Evolutionary conservation across 2,797 vertebrate genomes (phyloP), one percentile per base, ranked within the genome.

Genomic region (Manis pentadactyla): DNA sequence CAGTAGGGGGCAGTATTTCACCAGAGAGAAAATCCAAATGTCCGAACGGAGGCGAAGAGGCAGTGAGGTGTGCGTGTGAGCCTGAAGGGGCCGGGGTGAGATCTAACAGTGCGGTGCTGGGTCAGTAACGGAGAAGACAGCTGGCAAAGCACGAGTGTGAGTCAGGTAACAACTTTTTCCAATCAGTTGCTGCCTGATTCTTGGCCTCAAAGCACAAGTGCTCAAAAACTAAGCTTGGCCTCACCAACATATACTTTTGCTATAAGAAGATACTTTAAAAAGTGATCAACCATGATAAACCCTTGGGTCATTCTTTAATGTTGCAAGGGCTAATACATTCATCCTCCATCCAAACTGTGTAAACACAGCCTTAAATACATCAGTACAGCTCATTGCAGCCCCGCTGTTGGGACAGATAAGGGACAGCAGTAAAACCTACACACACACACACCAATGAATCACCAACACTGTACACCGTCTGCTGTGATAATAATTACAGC

Each of bases 1-100:
- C 97, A 92, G 96, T 92, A 97, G 97, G 97, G 97, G 96, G 96
- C 96, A 92, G 86, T 83, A 86, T 96, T 87, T 92, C 87, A 46
- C 89, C 87, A 92, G 91, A 66, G 91, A 97, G 96, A 93, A 84
- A 93, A 46, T 73, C 69, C 63, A 27, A 15, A 18, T 23, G 53
- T 51, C 51, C 27, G 18, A 15, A 9, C 27, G 46, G 79, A 1
- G 12, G 19, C 7, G 6, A 46, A 37, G 61, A 84, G 49, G 19
- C n/a, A 8, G 21, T 0, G 6, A 15, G 11, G 39, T 42, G 29
- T 7, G 66, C 1, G 53, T 1, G 19, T 4, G 2, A 11, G 23
- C 31, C 19, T 37, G 46, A 46, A n/a, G 12, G 86, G 10, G 68
- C 46, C 46, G 10, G 18, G 18, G 31, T 8, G 23, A 34, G 15